phyloP scores from a whole-genome alignment of 2,113 vertebrate genomes.

The Festucalex cinctus region DNA sequence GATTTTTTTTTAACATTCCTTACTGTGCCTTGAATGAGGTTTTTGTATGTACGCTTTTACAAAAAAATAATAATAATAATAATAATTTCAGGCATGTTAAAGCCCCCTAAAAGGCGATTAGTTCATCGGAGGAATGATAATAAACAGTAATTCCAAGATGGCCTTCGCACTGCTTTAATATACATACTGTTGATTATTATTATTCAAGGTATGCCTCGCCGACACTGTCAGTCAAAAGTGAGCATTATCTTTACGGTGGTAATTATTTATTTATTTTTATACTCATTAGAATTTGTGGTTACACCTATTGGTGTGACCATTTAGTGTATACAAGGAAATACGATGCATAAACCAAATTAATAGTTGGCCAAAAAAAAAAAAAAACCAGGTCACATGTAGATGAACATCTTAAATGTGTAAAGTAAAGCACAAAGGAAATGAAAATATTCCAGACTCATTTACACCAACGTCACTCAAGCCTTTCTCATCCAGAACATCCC shows the following conservation, averaged over 20 bases:
- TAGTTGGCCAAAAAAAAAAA: not conserved
- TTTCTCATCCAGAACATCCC: constrained; percentile 30
- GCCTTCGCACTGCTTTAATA: not conserved
- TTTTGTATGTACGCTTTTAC: too few species aligned
- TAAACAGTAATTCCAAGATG: not conserved
- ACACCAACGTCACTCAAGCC: constrained; percentile 26
- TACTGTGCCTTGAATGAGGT: too few species aligned
- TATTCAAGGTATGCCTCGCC: not conserved
- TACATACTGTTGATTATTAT: not conserved
- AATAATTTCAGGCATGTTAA: not conserved
- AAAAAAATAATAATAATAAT: too few species aligned
- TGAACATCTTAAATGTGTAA: not conserved
- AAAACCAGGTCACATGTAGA: constrained; percentile 4
- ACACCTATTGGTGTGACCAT: not conserved
- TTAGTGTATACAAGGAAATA: not conserved
- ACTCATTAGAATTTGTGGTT: not conserved
- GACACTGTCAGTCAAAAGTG: not conserved
- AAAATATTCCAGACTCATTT: constrained; percentile 16
- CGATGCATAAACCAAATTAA: not conserved
- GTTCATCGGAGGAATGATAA: not conserved
- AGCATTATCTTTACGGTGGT: not conserved
- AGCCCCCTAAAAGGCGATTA: not conserved
- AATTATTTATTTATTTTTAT: not conserved
- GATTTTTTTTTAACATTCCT: too few species aligned
- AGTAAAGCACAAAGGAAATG: constrained; percentile 14